phyloP scores from a whole-genome alignment of 2,113 vertebrate species.

The Atrichornis clamosus region DNA sequence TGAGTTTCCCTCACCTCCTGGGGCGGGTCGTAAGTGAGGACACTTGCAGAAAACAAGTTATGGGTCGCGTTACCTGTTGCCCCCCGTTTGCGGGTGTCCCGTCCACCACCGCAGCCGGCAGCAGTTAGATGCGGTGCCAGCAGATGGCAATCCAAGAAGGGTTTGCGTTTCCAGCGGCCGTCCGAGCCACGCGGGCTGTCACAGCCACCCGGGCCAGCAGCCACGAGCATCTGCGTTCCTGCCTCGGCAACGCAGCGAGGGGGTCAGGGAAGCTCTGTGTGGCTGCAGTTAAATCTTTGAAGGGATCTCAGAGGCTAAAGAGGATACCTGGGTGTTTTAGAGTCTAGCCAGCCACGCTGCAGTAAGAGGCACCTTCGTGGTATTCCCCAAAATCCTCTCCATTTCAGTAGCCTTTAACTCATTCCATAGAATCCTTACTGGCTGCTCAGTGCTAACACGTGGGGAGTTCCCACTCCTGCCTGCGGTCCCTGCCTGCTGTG shows the following conservation, averaged over 20 bases:
- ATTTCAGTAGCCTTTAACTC: neutral
- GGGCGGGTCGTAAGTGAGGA: neutral
- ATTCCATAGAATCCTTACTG: neutral
- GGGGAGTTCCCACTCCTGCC: neutral
- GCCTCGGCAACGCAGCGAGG: neutral
- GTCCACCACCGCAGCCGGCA: neutral
- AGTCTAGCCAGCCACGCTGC: neutral
- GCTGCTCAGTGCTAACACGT: neutral
- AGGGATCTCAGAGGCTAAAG: neutral
- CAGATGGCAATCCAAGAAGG: slow-evolving; percentile 28
- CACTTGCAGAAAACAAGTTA: neutral
- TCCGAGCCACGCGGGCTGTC: neutral
- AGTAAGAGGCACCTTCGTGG: accelerated
- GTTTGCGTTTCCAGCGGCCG: neutral
- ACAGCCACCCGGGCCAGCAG: neutral
- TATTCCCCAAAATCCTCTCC: neutral
- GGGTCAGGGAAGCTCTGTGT: neutral
- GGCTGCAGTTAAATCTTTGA: neutral
- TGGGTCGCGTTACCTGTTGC: accelerated
- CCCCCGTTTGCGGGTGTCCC: neutral
- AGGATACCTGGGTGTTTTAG: neutral
- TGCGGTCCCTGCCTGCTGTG: neutral
- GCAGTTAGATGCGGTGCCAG: slow-evolving; percentile 11
- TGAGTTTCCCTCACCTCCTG: neutral
- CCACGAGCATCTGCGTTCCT: neutral